These are phyloP conservation scores for Anguilla marmorata DNA, from an alignment of 2,797 vertebrate genomes.

Conservation along the genomic window DNA sequence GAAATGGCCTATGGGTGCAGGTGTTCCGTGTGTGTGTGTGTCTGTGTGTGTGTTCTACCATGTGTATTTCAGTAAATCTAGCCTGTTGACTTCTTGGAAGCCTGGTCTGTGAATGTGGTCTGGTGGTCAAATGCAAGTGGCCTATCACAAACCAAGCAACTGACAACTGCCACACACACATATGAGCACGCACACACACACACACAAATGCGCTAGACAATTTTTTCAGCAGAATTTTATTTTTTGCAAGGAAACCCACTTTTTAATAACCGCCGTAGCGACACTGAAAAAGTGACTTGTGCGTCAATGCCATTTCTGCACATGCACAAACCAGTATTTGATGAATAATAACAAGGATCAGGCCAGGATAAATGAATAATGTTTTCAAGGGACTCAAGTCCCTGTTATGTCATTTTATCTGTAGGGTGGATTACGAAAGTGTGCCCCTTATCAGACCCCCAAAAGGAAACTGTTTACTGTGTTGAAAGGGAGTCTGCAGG, in stretches of 20 bases:
- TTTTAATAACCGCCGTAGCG: neutral
- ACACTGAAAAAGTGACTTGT: neutral
- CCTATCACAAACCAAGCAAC: slow-evolving; percentile 5
- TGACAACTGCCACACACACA: neutral
- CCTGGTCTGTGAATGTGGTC: slow-evolving; percentile 41
- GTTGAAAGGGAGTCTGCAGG: no score
- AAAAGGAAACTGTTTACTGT: no score
- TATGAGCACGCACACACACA: neutral
- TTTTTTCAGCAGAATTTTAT: neutral
- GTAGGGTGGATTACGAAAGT: no score
- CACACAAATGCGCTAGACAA: neutral
- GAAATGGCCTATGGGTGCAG: neutral
- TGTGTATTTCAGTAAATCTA: slow-evolving; percentile 46
- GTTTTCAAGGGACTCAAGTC: neutral
- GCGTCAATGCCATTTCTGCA: neutral
- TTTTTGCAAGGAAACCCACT: neutral
- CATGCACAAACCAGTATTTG: neutral
- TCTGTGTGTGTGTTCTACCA: slow-evolving; percentile 33
- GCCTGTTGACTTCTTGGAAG: slow-evolving; percentile 49
- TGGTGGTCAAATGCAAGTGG: slow-evolving; percentile 22
- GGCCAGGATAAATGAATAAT: neutral
- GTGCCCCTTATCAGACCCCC: no score
- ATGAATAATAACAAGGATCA: neutral
- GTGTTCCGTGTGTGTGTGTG: slow-evolving; percentile 27
- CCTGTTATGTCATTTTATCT: neutral